A percentile compares a stretch with the other conserved stretches of the same genome.
These are phyloP conservation scores for Cochlearius cochlearius DNA, from an alignment of 2,113 vertebrate species.

Conservation along the genomic window DNA sequence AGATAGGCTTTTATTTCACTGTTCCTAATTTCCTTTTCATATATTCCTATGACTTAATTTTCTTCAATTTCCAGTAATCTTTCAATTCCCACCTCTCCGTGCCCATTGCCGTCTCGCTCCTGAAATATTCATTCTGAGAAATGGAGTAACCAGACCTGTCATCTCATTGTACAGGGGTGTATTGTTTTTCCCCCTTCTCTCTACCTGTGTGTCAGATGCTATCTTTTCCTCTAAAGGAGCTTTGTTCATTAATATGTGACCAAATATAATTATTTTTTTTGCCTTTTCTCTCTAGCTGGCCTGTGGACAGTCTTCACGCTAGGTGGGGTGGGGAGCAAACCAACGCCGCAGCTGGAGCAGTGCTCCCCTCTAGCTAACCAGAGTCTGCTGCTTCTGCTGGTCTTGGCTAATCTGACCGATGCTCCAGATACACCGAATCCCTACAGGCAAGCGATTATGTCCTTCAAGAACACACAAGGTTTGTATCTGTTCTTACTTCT, in stretches of 20 bases:
- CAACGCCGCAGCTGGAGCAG: slow-evolving; percentile 76
- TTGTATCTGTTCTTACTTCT: background rate
- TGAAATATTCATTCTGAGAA: background rate
- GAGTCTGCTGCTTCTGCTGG: slow-evolving; percentile 92
- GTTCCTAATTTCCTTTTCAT: background rate
- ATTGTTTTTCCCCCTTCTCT: background rate
- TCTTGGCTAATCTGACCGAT: slow-evolving; percentile 91
- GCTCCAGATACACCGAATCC: slow-evolving; percentile 88
- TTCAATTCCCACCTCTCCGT: accelerated
- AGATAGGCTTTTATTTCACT: background rate
- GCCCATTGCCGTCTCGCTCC: background rate
- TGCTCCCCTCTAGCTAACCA: slow-evolving; percentile 93
- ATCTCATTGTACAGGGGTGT: background rate
- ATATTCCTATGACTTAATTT: background rate
- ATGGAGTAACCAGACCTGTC: too few relatives aligned
- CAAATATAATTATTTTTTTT: background rate
- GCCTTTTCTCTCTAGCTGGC: slow-evolving; percentile 78
- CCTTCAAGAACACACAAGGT: slow-evolving; percentile 98
- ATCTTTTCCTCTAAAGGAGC: background rate
- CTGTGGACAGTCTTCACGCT: slow-evolving; percentile 95
- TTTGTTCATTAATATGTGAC: background rate
- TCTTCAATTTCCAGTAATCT: background rate
- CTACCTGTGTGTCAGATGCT: background rate
- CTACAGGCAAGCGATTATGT: slow-evolving; percentile 90
- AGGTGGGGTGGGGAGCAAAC: slow-evolving; percentile 85